Base-by-base conservation (phyloP, 2,113 vertebrate species). In the Guaruba guarouba region DNA sequence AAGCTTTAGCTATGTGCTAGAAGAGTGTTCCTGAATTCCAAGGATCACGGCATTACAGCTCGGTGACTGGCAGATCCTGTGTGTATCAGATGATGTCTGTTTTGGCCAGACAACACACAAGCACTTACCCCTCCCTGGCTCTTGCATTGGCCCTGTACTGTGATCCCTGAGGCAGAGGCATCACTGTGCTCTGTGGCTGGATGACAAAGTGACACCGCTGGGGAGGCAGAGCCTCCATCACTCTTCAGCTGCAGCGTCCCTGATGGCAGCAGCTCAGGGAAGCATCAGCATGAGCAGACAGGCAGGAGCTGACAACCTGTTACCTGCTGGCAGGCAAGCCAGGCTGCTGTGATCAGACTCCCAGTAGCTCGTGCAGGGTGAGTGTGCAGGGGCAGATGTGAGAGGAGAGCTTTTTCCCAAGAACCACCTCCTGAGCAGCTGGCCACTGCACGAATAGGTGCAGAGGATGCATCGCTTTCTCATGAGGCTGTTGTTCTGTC, bases 71-170 rank as follows among this genome's bases (percentile, higher is more conserved):
- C 17, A 62, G 48, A 67, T 49, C 7, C n/a, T 29, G 19, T 19
- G 35, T 0, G 2, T 31, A 16, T 37, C 28, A 55, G 22, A 3
- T 37, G 31, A 39, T 44, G 48, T 17, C 25, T 23, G 22, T 46
- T 71, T 62, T 76, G 46, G 4, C 28, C 81, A 88, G 48, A 17
- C 0, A 5, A 17, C n/a, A 11, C 39, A 13, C 28, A 76, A 73
- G 43, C 4, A 10, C 11, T 86, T 70, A 41, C 3, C 8, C 12
- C 2, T 76, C 16, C 28, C 10, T 59, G 31, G 8, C 18, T 91
- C 19, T 75, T 1, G 0, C 1, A 0, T 15, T 37, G 16, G 9
- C 69, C 57, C 59, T 49, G 51, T 23, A 15, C 24, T 0, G 0
- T 11, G 13, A 1, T 59, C 3, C 69, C n/a, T 22, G 24, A 3